A percentile compares a stretch with the other conserved stretches of the same genome.
phyloP scores from a whole-genome alignment of 92 coral and sea anemone genomes.

The Hydrozoanthus gracilis region DNA sequence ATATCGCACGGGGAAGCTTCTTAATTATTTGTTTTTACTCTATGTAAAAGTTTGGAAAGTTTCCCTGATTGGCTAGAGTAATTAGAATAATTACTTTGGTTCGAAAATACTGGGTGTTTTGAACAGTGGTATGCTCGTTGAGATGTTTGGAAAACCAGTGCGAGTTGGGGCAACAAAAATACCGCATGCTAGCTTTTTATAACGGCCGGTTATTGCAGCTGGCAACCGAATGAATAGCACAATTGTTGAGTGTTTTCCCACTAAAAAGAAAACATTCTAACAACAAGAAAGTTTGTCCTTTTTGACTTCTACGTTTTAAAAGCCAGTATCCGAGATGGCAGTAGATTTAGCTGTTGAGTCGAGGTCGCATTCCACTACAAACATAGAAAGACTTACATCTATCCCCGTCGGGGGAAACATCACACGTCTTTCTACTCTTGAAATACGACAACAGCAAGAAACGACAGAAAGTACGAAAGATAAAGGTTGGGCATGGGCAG shows the following conservation, averaged over 20 bases:
- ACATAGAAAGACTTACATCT: constrained; percentile 74
- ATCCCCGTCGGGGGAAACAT: constrained; percentile 86
- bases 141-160: background rate
- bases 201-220: background rate
- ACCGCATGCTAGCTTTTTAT: background rate
- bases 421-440: constrained; percentile 65
- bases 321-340: constrained; percentile 14
- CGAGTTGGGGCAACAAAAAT: background rate
- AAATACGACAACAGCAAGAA: constrained; percentile 57
- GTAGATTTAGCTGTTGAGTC: constrained; percentile 17
- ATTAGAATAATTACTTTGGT: background rate
- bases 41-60: background rate
- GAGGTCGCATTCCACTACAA: constrained; percentile 63
- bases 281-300: background rate
- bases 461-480: constrained; percentile 45
- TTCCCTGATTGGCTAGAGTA: constrained; percentile 9
- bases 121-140: constrained; percentile 7
- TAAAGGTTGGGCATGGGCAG: constrained; percentile 82
- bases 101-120: background rate
- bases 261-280: background rate
- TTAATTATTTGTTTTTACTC: background rate
- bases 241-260: background rate
- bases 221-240: constrained; percentile 1
- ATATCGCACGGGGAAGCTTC: background rate
- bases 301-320: background rate